Conservation (phyloP, 2,797 vertebrate genomes). For the Lepilemur septentrionalis region DNA sequence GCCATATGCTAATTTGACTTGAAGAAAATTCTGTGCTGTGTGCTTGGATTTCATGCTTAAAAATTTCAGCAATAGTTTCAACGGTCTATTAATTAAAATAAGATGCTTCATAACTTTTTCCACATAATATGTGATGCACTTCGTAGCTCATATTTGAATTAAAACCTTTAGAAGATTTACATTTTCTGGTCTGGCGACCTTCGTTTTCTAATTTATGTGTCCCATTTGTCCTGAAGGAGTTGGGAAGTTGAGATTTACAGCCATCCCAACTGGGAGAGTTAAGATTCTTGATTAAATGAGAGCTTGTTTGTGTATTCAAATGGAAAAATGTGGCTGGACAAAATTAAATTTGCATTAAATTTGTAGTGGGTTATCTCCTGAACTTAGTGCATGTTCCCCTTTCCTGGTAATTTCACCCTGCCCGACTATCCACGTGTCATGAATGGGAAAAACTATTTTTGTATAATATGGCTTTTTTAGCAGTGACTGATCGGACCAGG, state of each 20-base stretch:
- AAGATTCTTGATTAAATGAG: slow-evolving; percentile 59
- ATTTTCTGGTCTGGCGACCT: slow-evolving; percentile 59
- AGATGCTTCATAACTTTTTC: slow-evolving; percentile 62
- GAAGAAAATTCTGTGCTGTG: slow-evolving; percentile 47
- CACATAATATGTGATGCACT: slow-evolving; percentile 1
- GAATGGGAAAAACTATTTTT: not conserved
- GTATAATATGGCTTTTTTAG: not conserved
- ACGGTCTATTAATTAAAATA: slow-evolving; percentile 67
- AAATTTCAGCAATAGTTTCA: slow-evolving; percentile 72
- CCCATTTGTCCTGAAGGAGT: slow-evolving; percentile 42
- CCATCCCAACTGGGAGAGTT: slow-evolving; percentile 44
- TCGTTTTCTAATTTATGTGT: slow-evolving; percentile 59
- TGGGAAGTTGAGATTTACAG: slow-evolving; percentile 66
- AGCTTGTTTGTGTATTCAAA: slow-evolving; percentile 65
- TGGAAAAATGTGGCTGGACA: slow-evolving; percentile 11
- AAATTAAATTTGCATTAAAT: slow-evolving; percentile 52
- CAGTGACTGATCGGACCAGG: not conserved
- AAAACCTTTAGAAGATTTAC: slow-evolving; percentile 42
- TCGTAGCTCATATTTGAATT: slow-evolving; percentile 40
- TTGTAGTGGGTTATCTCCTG: not conserved
- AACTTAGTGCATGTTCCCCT: not conserved
- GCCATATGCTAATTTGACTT: slow-evolving; percentile 39
- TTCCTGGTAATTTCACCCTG: not conserved
- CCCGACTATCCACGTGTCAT: not conserved
- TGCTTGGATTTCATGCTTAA: slow-evolving; percentile 52